Evolutionary conservation across 2,888 invertebrate species (phyloP), one percentile per base, ranked within the genome.

Genomic region (Drosophila austrosaltans): DNA sequence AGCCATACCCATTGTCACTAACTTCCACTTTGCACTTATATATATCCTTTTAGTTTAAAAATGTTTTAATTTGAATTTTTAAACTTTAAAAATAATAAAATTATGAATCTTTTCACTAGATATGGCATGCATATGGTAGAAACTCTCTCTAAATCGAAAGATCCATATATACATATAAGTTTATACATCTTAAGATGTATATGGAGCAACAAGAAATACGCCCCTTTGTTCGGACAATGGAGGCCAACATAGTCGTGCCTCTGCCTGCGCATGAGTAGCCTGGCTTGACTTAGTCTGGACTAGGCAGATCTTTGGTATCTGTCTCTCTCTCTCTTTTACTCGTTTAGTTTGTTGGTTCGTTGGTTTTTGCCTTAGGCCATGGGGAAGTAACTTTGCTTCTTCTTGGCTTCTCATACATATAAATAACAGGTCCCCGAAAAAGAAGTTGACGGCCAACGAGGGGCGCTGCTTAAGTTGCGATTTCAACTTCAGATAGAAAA

Each of bases 401-500:
- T 48, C 8, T 8, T 8, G 20, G 22, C 16, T 16, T 48, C 25
- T 25, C 48, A 4, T 12, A 48, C 48, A 20, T 20, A 48, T 8
- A 48, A 20, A 48, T 48, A 25, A 48, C 48, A 48, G 48, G 48
- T 48, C 22, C 48, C 48, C 10, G 4, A 48, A 48, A 48, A 48
- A 48, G 25, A 12, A 36, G 10, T 36, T 36, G 36, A 10, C 36
- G 8, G 36, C 36, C 36, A 36, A 36, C 36, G 36, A 36, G 36
- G 36, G 36, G 8, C 12, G 12, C 22, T 16, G 10, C 48, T 48
- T 48, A 10, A 25, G 25, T 48, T 25, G 25, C 25, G 48, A 48
- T 48, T 25, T 25, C 22, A 48, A 12, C 25, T 10, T 3, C 25
- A 48, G 10, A 22, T 25, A 48, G 44, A 6, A 8, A 6, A 20